phyloP scores from a whole-genome alignment of 2,113 vertebrate species.

The Willisornis vidua region DNA sequence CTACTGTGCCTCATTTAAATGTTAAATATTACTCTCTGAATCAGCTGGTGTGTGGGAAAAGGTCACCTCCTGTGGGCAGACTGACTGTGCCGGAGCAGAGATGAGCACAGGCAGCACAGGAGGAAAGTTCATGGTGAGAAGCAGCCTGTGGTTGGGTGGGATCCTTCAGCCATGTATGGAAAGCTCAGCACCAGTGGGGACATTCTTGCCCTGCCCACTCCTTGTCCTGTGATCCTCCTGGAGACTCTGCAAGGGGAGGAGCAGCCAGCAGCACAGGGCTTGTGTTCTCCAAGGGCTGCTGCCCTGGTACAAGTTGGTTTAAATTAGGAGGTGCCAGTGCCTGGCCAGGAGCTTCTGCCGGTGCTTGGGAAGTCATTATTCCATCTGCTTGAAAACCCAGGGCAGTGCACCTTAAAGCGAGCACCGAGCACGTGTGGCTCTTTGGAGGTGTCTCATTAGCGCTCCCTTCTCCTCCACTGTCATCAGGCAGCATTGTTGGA shows the following conservation, averaged over 20 bases:
- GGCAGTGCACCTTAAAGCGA: background rate
- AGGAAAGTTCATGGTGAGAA: background rate
- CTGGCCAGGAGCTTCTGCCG: background rate
- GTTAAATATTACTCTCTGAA: background rate
- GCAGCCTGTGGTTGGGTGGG: background rate
- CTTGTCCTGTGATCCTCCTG: background rate
- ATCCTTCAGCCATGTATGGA: background rate
- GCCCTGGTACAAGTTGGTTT: background rate
- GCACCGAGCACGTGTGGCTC: background rate
- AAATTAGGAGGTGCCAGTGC: background rate
- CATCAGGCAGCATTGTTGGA: too few relatives aligned
- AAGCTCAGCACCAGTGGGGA: background rate
- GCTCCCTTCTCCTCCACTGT: background rate
- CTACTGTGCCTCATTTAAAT: background rate
- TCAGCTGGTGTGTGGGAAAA: background rate
- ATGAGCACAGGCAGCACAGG: background rate
- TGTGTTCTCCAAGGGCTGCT: background rate
- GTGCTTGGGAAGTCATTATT: background rate
- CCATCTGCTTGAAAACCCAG: background rate
- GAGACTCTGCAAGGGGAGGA: background rate
- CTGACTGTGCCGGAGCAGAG: background rate
- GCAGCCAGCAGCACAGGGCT: background rate
- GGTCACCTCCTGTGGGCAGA: background rate
- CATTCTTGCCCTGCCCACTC: background rate
- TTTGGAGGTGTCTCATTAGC: background rate